phyloP scores from a whole-genome alignment of 2,888 invertebrate species.

The Perdita meconis region DNA sequence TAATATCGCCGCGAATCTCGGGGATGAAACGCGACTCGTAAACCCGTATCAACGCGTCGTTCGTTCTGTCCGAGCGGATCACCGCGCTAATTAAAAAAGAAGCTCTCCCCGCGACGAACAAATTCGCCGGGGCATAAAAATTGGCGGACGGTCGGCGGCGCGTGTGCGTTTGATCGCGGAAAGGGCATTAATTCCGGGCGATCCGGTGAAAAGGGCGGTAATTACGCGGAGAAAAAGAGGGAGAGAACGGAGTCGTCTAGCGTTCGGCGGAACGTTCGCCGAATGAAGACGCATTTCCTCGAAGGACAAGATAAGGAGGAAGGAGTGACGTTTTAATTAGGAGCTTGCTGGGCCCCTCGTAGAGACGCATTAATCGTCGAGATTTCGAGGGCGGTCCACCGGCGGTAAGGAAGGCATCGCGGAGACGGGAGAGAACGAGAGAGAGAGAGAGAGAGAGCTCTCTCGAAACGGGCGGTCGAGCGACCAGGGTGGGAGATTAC shows the following conservation, averaged over 20 bases:
- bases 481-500: constrained; percentile 68
- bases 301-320: constrained; percentile 47
- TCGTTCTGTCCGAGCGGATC: background rate
- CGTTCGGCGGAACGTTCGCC: constrained; percentile 44
- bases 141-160: background rate
- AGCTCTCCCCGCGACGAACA: background rate
- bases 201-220: constrained; percentile 23
- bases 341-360: constrained; percentile 69
- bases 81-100: constrained; percentile 40
- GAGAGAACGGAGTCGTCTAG: constrained; percentile 52
- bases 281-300: constrained; percentile 49
- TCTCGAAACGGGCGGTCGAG: constrained; percentile 40
- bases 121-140: constrained; percentile 9
- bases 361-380: constrained; percentile 74
- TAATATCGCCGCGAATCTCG: no score
- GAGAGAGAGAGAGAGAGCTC: no score
- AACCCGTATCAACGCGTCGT: constrained; percentile 15
- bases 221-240: constrained; percentile 45
- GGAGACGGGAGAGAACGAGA: constrained; percentile 26
- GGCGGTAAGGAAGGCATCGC: constrained; percentile 33
- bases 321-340: constrained; percentile 76
- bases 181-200: constrained; percentile 20
- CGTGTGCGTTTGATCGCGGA: background rate
- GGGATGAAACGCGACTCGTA: background rate
- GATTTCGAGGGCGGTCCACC: constrained; percentile 63